Evolutionary conservation across 2,113 vertebrate species (phyloP), one percentile per base, ranked within the genome.

Genomic region (Empidonax alnorum): DNA sequence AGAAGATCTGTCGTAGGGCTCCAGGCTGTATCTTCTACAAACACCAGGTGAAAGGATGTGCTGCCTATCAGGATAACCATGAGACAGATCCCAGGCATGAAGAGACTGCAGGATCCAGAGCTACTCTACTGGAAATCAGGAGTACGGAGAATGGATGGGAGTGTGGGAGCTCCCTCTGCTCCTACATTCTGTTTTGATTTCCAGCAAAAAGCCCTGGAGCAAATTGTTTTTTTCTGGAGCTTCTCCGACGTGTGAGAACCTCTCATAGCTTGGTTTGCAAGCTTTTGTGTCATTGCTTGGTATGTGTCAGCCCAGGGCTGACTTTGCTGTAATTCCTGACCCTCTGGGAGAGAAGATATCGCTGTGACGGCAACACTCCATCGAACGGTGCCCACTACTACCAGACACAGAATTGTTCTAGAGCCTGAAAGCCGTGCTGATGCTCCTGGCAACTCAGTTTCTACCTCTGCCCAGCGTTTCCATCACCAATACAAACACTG

Each of bases 101-200:
- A 56, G 18, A 78, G 6, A 31, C 23, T 33, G 53, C 49, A 80
- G 47, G 37, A 79, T 73, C 53, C 44, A 56, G 46, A 84, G 78
- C 46, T 83, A 14, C n/a, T 52, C 58, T 13, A n/a, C 37, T 82
- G 74, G 66, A 87, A 96, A 76, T 11, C 0, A 1, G 28, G 66
- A 37, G 31, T 11, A 37, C 0, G 9, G 24, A 49, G 66, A 61
- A 41, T 0, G 4, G n/a, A 53, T 22, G 15, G 10, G 24, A 76
- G 12, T 5, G 4, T 14, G n/a, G 78, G 44, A 87, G 33, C 25
- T 91, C 53, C 37, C 9, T 75, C 69, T 81, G 39, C n/a, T 72
- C 78, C 66, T n/a, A 3, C 28, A 18, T 10, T n/a, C 28, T 37
- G 19, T 47, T 93, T 63, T 39, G 25, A 25, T 69, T 62, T 27